Conservation (phyloP, 2,888 invertebrate genomes). For the Fabriciana adippe region DNA sequence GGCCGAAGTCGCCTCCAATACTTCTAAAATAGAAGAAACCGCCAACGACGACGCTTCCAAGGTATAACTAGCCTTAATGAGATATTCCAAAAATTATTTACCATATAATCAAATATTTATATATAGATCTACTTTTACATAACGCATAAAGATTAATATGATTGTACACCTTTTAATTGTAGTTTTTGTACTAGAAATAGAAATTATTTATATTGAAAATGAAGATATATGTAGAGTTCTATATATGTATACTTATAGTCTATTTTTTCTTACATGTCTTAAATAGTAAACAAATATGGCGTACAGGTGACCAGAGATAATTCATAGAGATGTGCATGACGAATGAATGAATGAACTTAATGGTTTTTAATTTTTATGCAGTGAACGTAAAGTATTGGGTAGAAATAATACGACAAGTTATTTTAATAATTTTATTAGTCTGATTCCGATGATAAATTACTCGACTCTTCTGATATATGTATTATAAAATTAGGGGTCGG, state of each 20-base stretch:
- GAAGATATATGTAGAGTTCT: constrained; percentile 51
- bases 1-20: constrained; percentile 85
- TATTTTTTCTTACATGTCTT: no score
- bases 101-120: constrained; percentile 80
- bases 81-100: constrained; percentile 81
- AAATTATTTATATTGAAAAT: constrained; percentile 70
- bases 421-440: no score
- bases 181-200: constrained; percentile 77
- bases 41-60: constrained; percentile 66
- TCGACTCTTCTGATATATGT: no score
- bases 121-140: constrained; percentile 79
- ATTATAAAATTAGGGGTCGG: no score
- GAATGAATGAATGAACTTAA: no score
- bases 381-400: no score
- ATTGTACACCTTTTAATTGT: constrained; percentile 76
- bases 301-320: no score
- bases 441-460: no score
- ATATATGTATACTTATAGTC: constrained; percentile 70
- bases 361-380: no score
- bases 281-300: no score
- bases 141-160: constrained; percentile 74
- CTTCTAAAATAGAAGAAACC: constrained; percentile 68
- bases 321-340: no score
- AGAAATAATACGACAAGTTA: no score
- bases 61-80: constrained; percentile 76